Conservation (phyloP, 2,113 vertebrate genomes). For the Gallinago undulata region DNA sequence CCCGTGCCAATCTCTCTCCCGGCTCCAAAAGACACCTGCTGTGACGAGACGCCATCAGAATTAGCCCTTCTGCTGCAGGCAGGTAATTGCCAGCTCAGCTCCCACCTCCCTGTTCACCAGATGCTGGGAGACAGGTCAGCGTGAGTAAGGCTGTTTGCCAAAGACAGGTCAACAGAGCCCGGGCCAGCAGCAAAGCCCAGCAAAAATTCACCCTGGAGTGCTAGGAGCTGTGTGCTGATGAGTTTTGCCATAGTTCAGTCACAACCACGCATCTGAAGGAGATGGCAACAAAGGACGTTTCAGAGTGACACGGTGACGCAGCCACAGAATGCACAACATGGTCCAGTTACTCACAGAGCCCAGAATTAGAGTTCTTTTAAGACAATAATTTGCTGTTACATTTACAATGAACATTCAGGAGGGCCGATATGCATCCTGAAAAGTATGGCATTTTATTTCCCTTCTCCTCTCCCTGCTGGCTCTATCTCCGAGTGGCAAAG, state of each 20-base stretch:
- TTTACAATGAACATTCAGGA: background rate
- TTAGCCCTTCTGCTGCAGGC: background rate
- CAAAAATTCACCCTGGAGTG: background rate
- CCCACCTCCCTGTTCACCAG: background rate
- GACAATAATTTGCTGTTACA: background rate
- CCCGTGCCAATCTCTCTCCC: background rate
- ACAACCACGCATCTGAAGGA: background rate
- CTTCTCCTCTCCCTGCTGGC: background rate
- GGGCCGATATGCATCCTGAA: background rate
- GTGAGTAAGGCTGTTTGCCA: background rate
- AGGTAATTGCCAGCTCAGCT: background rate
- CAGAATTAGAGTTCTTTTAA: background rate
- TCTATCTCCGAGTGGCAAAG: background rate
- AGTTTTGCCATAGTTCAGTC: background rate
- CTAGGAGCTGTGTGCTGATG: background rate
- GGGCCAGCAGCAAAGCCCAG: background rate
- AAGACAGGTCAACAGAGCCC: background rate
- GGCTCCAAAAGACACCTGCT: background rate
- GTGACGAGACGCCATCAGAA: background rate
- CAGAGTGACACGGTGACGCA: background rate
- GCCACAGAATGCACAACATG: fast-evolving
- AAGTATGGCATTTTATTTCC: background rate
- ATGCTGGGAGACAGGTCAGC: background rate
- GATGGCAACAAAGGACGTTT: background rate
- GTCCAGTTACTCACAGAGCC: background rate